These are phyloP conservation scores for Clupea harengus DNA, from an alignment of 2,113 vertebrate species.

Conservation along the genomic window DNA sequence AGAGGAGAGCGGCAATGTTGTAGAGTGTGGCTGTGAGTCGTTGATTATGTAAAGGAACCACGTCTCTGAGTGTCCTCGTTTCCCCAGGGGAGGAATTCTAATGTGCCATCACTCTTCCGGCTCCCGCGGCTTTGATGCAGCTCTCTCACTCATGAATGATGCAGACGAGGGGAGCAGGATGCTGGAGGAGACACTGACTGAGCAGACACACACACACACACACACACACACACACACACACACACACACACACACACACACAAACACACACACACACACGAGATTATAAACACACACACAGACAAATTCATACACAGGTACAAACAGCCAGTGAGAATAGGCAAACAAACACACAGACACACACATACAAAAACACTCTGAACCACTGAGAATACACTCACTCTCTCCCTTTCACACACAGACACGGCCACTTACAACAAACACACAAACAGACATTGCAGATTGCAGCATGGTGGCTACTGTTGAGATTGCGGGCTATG, in stretches of 20 bases:
- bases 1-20: not conserved
- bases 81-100: constrained; percentile 18
- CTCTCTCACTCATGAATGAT: constrained; percentile 34
- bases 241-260: not conserved
- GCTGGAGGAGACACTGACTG: not conserved
- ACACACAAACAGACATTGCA: constrained; percentile 10
- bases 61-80: constrained; percentile 5
- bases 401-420: not conserved
- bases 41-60: constrained; percentile 14
- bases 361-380: not conserved
- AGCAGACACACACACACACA: not conserved
- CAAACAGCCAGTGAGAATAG: not conserved
- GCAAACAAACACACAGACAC: constrained; percentile 2
- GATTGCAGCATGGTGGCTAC: no score
- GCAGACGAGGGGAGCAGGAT: not conserved
- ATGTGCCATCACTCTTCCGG: constrained; percentile 5
- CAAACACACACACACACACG: not conserved
- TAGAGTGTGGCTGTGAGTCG: not conserved
- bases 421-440: not conserved
- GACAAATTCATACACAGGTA: not conserved
- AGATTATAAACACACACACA: not conserved
- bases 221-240: constrained; percentile 6
- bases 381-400: no score
- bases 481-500: no score
- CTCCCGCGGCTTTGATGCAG: constrained; percentile 19